These are phyloP conservation scores for Pterophyllum scalare DNA, from an alignment of 2,113 vertebrate species.

Conservation along the genomic window DNA sequence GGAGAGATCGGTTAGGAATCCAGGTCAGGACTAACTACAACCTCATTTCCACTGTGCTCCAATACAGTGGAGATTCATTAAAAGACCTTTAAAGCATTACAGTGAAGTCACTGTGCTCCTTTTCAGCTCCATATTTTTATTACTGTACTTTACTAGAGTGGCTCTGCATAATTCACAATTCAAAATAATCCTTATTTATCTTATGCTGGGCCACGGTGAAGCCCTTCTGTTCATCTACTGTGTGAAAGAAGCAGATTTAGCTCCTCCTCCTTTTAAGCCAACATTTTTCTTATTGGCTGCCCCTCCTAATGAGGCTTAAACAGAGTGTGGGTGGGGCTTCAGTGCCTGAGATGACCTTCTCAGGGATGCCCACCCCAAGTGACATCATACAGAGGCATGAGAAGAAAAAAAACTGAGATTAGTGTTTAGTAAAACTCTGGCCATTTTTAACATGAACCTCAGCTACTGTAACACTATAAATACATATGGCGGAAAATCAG, in stretches of 20 bases:
- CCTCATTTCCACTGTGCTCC: constrained; percentile 10
- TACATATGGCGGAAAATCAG: neutral
- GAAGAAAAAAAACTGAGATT: neutral
- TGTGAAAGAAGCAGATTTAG: neutral
- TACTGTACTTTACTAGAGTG: too few species aligned
- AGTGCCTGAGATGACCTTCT: neutral
- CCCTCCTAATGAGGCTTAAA: neutral
- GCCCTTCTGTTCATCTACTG: neutral
- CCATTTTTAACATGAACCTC: neutral
- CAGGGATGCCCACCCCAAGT: neutral
- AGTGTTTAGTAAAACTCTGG: too few species aligned
- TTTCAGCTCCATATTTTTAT: too few species aligned
- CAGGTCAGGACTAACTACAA: constrained; percentile 52
- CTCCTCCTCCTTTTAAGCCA: neutral
- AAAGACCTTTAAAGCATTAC: neutral
- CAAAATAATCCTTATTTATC: too few species aligned
- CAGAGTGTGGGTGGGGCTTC: neutral
- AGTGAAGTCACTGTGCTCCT: too few species aligned
- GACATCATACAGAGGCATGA: neutral
- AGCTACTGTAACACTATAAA: too few species aligned
- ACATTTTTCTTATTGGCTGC: neutral
- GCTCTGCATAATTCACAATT: too few species aligned
- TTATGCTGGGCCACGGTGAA: neutral
- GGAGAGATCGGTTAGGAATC: constrained; percentile 48
- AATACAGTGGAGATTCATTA: neutral